Evolutionary conservation across 1,140 invertebrate genomes (phyloP), one percentile per base, ranked within the genome.

Genomic region (Zaprionus africanus): DNA sequence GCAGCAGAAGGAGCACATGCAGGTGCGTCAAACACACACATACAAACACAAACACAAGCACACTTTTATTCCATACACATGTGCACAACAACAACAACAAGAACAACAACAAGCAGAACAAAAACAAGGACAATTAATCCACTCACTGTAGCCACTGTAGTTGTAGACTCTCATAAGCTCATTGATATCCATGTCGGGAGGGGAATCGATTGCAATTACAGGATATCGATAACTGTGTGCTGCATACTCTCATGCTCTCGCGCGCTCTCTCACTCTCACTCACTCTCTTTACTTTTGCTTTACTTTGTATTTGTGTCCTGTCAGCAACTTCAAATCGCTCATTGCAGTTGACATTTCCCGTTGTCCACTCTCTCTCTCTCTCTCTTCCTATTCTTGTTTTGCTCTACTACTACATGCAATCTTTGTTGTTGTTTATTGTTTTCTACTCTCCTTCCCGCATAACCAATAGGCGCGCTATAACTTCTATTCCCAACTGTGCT

Each of bases 1-100:
- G 91, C 98, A 99, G 93, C 98, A 99, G 81, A 99, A 99, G 93
- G 98, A 99, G 93, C 98, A 99, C 92, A 98, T 98, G 95, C 98
- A 99, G 93, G 91, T 92, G 59, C 59, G 82, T 86, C 36, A 17
- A 3, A 46, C 41, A 17, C 11, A 28, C 22, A 26, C 11, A 49
- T 38, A 22, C 2, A 22, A 72, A 34, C 26, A 49, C 65, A 61
- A 43, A 54, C 57, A 11, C 24, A 34, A 13, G 9, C 17, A 61
- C 59, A 61, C 46, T n/a, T 34, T 34, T 34, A 34, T 34, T 34
- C 31, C 31, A 34, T 34, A 34, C 41, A 61, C 38, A 41, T 41
- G 60, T 51, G 60, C 41, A 26, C 36, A n/a, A 15, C 57, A 41
- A 41, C 41, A 15, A 43, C 58, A 11, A 15, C 57, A 41, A 41